Percentiles rank a stretch among this genome's conserved stretches.
Evolutionary conservation across 1,140 invertebrate species (phyloP).

Genomic region (Anagrus nilaparvatae): DNA sequence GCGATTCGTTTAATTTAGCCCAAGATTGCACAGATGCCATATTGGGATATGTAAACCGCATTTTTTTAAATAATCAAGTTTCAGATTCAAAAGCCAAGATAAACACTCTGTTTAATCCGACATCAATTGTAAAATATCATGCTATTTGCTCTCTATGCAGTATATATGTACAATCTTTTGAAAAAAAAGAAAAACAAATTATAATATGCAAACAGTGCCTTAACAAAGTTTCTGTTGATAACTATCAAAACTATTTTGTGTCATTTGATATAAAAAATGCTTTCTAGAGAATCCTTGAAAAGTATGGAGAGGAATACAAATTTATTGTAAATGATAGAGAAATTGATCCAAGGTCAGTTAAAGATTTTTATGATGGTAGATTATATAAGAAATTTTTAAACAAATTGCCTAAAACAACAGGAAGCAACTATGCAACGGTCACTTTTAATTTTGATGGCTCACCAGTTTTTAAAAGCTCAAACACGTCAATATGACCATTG

Average conservation of each 20-base stretch:
- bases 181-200: constrained; percentile 1
- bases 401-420: not conserved
- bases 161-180: constrained; percentile 7
- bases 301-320: constrained; percentile 6
- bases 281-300: constrained; percentile 7
- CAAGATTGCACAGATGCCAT: too few relatives aligned
- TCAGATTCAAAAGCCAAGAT: too few relatives aligned
- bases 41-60: too few relatives aligned
- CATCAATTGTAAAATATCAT: not conserved
- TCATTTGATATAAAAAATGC: constrained; percentile 13
- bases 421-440: constrained; percentile 9
- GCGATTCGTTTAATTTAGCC: too few relatives aligned
- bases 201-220: constrained; percentile 5
- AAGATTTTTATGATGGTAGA: constrained; percentile 13
- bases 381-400: constrained; percentile 12
- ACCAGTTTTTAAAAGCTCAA: constrained; percentile 13
- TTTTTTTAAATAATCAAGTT: too few relatives aligned
- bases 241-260: constrained; percentile 3
- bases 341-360: not conserved
- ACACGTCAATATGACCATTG: constrained; percentile 16
- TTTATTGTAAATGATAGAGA: constrained; percentile 8
- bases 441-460: constrained; percentile 17
- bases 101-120: constrained; percentile 11
- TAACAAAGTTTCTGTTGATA: constrained; percentile 6
- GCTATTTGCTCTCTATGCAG: constrained; percentile 12